Evolutionary conservation across 2,113 vertebrate species (phyloP), one percentile per base, ranked within the genome.

Genomic region (Pterophyllum scalare): DNA sequence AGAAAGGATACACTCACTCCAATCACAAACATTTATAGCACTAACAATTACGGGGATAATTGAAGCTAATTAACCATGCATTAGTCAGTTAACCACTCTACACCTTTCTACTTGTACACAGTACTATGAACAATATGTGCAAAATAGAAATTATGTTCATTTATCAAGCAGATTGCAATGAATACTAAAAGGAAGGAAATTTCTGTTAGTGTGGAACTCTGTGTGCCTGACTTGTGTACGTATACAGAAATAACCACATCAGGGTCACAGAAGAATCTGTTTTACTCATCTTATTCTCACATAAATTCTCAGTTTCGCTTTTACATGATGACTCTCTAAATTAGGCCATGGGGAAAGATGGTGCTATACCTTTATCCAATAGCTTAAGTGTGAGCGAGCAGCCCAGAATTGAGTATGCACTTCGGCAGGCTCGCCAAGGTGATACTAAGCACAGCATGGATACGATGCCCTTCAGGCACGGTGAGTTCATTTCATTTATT

Each of bases 351-450:
- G 91, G 91, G 31, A 92, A 75, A 79, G 92, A 94, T 64, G 90
- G 92, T 80, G 95, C 93, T 20, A 92, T 97, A 61, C 82, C 92
- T 58, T 94, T 97, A 43, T 93, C 92, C 35, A 97, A 97, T 82
- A 97, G 94, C 74, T 77, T 97, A 74, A 96, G 91, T 78, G 86
- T 95, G 58, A 94, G 94, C 31, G 96, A 97, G 38, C 91, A 90
- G 65, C 94, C 93, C 62, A 94, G 95, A 92, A 94, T 96, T 70
- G 93, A 95, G 81, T 93, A 94, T 62, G 58, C 95, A 61, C 92
- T 94, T 70, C 64, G 76, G 1, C 81, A 91, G 77, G 62, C 77
- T 75, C 86, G 26, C 60, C 87, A 93, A 58, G 78, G 54, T 46
- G 61, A 90, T 72, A 81, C 83, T 33, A 91, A 85, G 77, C 87